These are phyloP conservation scores for Formica exsecta DNA, from an alignment of 1,140 invertebrate species.

Conservation along the genomic window DNA sequence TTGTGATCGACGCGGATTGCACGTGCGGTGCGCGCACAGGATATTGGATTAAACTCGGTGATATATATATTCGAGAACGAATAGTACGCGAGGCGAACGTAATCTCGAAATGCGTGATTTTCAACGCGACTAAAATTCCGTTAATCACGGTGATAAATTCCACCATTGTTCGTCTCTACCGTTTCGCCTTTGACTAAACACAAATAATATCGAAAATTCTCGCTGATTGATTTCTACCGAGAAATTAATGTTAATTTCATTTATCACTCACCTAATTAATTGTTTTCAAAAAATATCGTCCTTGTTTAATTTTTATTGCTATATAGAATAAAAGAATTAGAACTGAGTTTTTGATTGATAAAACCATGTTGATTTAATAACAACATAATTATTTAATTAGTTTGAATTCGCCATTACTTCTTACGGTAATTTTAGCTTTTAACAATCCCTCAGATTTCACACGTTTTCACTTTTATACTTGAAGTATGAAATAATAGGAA, in stretches of 20 bases:
- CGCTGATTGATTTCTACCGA: not conserved
- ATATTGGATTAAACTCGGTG: slow-evolving; percentile 44
- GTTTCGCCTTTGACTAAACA: not conserved
- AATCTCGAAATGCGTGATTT: slow-evolving; percentile 28
- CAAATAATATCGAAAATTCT: not conserved
- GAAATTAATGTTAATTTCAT: not conserved
- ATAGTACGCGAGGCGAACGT: not conserved
- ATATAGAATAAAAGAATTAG: not conserved
- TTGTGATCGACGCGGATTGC: slow-evolving; percentile 34
- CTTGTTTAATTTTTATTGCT: slow-evolving; percentile 9
- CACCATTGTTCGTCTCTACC: not conserved
- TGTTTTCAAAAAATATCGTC: not conserved
- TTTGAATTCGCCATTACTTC: not conserved
- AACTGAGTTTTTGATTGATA: not conserved
- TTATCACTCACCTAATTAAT: not conserved
- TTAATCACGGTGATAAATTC: slow-evolving; percentile 11
- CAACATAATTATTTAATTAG: not conserved
- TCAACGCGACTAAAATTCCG: slow-evolving; percentile 18
- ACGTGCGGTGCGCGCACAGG: slow-evolving; percentile 7
- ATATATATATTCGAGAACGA: slow-evolving; percentile 6
- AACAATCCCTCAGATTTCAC: not conserved
- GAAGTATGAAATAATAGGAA: not conserved
- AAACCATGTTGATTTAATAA: too few species aligned
- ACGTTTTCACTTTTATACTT: not conserved
- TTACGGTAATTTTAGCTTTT: not conserved